Evolutionary conservation across 2,888 invertebrate genomes (phyloP).

Genomic region (Phoenoteleia sp.): DNA sequence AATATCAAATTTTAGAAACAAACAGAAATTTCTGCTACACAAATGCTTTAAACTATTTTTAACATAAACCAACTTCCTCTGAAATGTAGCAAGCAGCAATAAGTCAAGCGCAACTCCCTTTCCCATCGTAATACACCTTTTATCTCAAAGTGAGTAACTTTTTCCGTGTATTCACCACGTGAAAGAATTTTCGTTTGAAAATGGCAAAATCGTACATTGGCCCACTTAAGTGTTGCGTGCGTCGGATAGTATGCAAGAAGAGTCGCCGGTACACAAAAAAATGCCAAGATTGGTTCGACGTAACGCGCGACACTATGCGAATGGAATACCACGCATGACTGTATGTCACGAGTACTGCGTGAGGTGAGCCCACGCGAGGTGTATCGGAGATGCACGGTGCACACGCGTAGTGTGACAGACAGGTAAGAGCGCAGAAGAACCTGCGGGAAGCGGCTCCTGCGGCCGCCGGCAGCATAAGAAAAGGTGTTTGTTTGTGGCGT

Average conservation of each 20-base stretch:
- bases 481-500: slow-evolving; percentile 24
- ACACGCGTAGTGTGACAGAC: slow-evolving; percentile 47
- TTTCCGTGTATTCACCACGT: slow-evolving; percentile 16
- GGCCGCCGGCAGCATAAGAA: slow-evolving; percentile 12
- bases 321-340: slow-evolving; percentile 53
- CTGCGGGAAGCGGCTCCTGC: slow-evolving; percentile 37
- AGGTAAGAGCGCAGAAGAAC: slow-evolving; percentile 37
- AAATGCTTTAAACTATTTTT: too few relatives aligned
- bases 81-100: too few relatives aligned
- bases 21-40: too few relatives aligned
- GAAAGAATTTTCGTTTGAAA: background rate
- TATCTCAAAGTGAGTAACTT: too few relatives aligned
- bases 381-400: slow-evolving; percentile 52
- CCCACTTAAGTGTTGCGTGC: slow-evolving; percentile 28
- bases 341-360: slow-evolving; percentile 20
- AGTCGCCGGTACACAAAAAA: slow-evolving; percentile 19
- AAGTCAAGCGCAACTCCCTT: too few relatives aligned
- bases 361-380: slow-evolving; percentile 19
- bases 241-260: slow-evolving; percentile 16
- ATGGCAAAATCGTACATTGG: slow-evolving; percentile 27
- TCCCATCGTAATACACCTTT: too few relatives aligned
- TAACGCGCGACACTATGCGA: slow-evolving; percentile 51
- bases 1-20: too few relatives aligned
- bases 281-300: slow-evolving; percentile 29
- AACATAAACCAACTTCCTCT: too few relatives aligned